Evolutionary conservation across 2,797 vertebrate species (phyloP).

Genomic region (Schizopygopsis pylzovi): DNA sequence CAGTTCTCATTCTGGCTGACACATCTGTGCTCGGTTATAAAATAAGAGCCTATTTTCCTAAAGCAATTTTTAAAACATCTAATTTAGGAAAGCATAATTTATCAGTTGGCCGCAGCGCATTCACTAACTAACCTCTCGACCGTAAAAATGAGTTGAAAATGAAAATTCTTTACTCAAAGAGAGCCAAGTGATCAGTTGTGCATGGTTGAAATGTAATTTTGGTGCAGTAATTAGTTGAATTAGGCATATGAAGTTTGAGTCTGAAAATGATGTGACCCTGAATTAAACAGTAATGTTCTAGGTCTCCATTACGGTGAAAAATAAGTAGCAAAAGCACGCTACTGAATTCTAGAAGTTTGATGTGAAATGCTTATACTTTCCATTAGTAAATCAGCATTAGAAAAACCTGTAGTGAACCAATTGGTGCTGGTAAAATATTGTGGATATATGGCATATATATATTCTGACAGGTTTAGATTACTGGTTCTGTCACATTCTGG

Average conservation of each 20-base stretch:
- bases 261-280: slow-evolving; percentile 23
- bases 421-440: neutral
- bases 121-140: slow-evolving; percentile 49
- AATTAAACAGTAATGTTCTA: slow-evolving; percentile 29
- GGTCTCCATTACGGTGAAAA: slow-evolving; percentile 20
- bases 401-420: neutral
- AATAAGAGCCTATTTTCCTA: slow-evolving; percentile 25
- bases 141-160: slow-evolving; percentile 39
- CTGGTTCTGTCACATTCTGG: neutral
- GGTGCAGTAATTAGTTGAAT: slow-evolving; percentile 43
- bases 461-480: neutral
- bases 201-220: slow-evolving; percentile 38
- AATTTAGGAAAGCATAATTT: slow-evolving; percentile 48
- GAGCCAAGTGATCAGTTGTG: slow-evolving; percentile 35
- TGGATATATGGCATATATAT: neutral
- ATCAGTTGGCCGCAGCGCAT: slow-evolving; percentile 36
- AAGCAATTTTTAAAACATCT: slow-evolving; percentile 53
- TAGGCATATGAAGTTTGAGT: slow-evolving; percentile 33
- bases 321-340: neutral
- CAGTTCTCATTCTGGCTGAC: slow-evolving; percentile 17
- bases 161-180: slow-evolving; percentile 43
- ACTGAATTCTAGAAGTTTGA: neutral
- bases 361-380: neutral
- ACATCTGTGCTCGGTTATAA: slow-evolving; percentile 36
- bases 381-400: neutral